Percentiles rank a stretch among this genome's conserved stretches.
Evolutionary conservation across 2,888 invertebrate genomes (phyloP).

Genomic region (Nycteola revayana): DNA sequence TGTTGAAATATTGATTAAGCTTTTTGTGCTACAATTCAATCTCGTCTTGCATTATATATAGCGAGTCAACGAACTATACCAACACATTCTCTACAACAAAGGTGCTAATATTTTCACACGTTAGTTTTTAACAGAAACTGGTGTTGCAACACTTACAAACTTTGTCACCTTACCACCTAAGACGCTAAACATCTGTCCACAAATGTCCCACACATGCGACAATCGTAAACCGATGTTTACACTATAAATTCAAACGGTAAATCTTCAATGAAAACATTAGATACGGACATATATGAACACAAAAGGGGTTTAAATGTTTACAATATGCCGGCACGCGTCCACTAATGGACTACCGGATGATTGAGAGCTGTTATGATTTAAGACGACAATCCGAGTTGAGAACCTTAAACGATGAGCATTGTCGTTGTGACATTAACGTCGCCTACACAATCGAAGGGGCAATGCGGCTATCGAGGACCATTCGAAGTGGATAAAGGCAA

Average conservation of each 20-base stretch:
- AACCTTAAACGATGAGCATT: slow-evolving; percentile 58
- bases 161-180: slow-evolving; percentile 50
- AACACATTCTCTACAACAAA: slow-evolving; percentile 21
- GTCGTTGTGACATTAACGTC: slow-evolving; percentile 61
- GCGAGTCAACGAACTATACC: slow-evolving; percentile 39
- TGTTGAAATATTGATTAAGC: slow-evolving; percentile 64
- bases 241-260: slow-evolving; percentile 57
- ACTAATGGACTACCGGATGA: slow-evolving; percentile 49
- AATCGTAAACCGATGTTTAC: slow-evolving; percentile 45
- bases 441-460: slow-evolving; percentile 62
- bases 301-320: slow-evolving; percentile 54
- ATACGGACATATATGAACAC: slow-evolving; percentile 41
- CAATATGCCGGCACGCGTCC: slow-evolving; percentile 56
- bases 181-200: slow-evolving; percentile 48
- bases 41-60: slow-evolving; percentile 33
- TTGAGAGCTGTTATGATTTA: slow-evolving; percentile 62
- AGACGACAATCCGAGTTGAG: slow-evolving; percentile 45
- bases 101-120: slow-evolving; percentile 35
- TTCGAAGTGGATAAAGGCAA: slow-evolving; percentile 42
- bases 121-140: slow-evolving; percentile 34
- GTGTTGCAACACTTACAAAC: slow-evolving; percentile 43
- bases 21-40: slow-evolving; percentile 46
- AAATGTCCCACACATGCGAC: slow-evolving; percentile 50
- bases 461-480: slow-evolving; percentile 42
- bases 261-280: slow-evolving; percentile 39